Base-by-base conservation (phyloP, 2,113 vertebrate species). In the Brachyistius frenatus region DNA sequence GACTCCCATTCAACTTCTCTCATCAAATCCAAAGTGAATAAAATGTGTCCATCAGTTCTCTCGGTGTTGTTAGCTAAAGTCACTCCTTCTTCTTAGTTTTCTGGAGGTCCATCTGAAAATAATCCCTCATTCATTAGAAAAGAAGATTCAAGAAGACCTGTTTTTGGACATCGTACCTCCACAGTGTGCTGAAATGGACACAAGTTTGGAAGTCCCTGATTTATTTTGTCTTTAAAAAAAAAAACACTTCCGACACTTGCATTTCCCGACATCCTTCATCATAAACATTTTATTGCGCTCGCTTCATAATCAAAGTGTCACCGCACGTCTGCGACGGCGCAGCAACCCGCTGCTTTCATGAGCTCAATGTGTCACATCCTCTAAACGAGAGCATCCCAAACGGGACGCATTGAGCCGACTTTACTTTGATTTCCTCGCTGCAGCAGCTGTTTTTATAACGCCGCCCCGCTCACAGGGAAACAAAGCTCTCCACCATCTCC, bases 311-410 rank as follows among this genome's bases (percentile, higher is more conserved):
- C 41, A 60, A 55, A 71, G 57, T 31, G 36, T 65, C 57, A 49
- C 54, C 41, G n/a, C 47, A 70, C 5, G 62, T 55, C 32, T 5
- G 16, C 5, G 23, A 62, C 47, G 5, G 11, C 9, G 57, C 37
- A 30, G 35, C 84, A 62, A n/a, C 76, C 70, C 63, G 70, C 85
- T 46, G 66, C 70, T 66, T 63, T 71, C 37, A 68, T 47, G 66
- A 37, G 64, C 39, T 1, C 3, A 71, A 41, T n/a, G 47, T 64
- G 61, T 78, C 54, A 54, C 36, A 41, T 79, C 23, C 33, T 79
- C 46, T 56, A 33, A 75, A 55, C 11, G 11, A 60, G 52, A 73
- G 50, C 66, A 30, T 86, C 70, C 44, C 7, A 41, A 77, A 49
- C 0, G 33, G 63, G 58, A 66, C 46, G 74, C 52, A 39, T 80